Conservation (phyloP, 2,113 vertebrate species). For the Trichechus manatus region DNA sequence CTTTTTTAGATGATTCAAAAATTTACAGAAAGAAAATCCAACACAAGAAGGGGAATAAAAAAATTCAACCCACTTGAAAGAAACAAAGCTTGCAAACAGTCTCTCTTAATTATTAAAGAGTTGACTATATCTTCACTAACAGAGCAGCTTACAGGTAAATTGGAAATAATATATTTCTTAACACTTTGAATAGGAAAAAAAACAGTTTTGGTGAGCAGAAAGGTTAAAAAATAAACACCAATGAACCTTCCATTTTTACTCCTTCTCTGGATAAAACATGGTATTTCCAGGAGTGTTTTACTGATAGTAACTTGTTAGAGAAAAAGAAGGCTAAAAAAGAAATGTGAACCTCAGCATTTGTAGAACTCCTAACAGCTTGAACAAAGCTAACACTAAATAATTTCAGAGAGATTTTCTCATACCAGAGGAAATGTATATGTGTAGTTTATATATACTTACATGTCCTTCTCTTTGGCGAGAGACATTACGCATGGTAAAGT, state of each 20-base stretch:
- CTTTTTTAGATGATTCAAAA: neutral
- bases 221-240: neutral
- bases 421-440: neutral
- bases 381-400: neutral
- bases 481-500: neutral
- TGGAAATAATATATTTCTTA: constrained; percentile 16
- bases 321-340: constrained; percentile 33
- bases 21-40: constrained; percentile 25
- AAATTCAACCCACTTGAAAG: neutral
- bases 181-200: neutral
- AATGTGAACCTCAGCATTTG: neutral
- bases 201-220: neutral
- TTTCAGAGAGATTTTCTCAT: neutral
- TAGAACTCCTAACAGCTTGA: neutral
- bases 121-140: neutral
- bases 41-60: neutral
- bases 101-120: neutral
- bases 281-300: constrained; percentile 19
- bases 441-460: neutral
- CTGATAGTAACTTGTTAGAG: neutral
- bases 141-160: neutral
- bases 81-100: neutral
- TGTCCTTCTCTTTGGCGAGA: neutral
- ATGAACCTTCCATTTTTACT: neutral
- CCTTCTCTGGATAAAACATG: constrained; percentile 16